Evolutionary conservation across 2,888 invertebrate genomes (phyloP), one percentile per base, ranked within the genome.

Genomic region (Spicauda simplicius): DNA sequence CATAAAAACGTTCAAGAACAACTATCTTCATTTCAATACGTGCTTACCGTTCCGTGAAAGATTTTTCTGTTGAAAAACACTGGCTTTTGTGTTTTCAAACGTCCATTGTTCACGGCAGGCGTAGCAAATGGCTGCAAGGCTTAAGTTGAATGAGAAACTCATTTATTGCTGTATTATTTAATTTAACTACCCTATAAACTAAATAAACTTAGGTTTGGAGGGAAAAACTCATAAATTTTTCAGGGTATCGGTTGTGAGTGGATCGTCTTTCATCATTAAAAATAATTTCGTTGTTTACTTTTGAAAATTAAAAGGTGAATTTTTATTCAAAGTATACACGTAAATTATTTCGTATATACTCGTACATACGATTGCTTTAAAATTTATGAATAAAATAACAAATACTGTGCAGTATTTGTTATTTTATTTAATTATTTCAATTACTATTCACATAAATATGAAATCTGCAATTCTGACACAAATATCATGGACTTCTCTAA

Each of bases 101-200:
- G 20, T 14, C 11, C 58, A 58, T 58, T 58, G 58, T 58, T 58
- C 41, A n/a, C 25, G 14, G 20, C 45, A 4, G 16, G 48, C n/a
- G 58, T 20, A 48, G 2, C 58, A 25, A 58, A 58, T 58, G 58
- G 56, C 58, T 58, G 25, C 58, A 20, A 58, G 58, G 45, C 16
- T 58, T 48, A n/a, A 25, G 0, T 20, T 2, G 14, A 58, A 20
- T 58, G 25, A 20, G 14, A 45, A n/a, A 11, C 16, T 33, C n/a
- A 30, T 30, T 33, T 33, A 30, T 16, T n/a, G 48, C 16, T 48
- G 16, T 48, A 48, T 16, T 48, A 48, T 48, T 16, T n/a, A 6
- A 48, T 48, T 48, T 48, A 16, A 48, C 16, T 48, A 45, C 45
- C 2, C 12, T 45, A 45, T n/a, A 45, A 14, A 14, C 8, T 33